Percentiles rank a stretch among this genome's conserved stretches.
These are phyloP conservation scores for Dryobota labecula DNA, from an alignment of 2,888 invertebrate genomes.

Conservation along the genomic window DNA sequence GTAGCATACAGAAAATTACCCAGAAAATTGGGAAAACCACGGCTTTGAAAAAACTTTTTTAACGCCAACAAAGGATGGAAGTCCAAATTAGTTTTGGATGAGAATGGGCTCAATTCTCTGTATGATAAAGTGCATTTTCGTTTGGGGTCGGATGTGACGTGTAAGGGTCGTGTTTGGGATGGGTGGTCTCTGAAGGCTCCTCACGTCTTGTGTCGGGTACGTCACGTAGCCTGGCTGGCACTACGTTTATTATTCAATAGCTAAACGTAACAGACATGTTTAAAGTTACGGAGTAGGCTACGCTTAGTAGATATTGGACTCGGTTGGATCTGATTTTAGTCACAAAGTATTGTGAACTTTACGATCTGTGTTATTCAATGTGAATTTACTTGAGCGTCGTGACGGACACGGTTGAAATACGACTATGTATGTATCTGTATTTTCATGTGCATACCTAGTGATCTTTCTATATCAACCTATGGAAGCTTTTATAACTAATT, in stretches of 20 bases:
- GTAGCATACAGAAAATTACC: slow-evolving; percentile 73
- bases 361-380: slow-evolving; percentile 24
- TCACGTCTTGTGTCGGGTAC: slow-evolving; percentile 78
- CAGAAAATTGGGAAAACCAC: slow-evolving; percentile 79
- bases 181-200: slow-evolving; percentile 72
- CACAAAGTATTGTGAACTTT: slow-evolving; percentile 44
- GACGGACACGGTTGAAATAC: background rate
- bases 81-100: slow-evolving; percentile 66
- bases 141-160: slow-evolving; percentile 67
- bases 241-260: slow-evolving; percentile 86
- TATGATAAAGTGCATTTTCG: slow-evolving; percentile 79
- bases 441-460: background rate
- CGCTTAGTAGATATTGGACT: slow-evolving; percentile 61
- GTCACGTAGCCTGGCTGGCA: slow-evolving; percentile 74
- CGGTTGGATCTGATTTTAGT: slow-evolving; percentile 62
- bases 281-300: slow-evolving; percentile 63
- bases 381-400: slow-evolving; percentile 23
- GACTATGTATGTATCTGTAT: background rate
- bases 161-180: slow-evolving; percentile 68
- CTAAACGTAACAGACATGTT: slow-evolving; percentile 83
- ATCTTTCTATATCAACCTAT: background rate
- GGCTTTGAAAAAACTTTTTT: slow-evolving; percentile 78
- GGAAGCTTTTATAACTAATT: background rate
- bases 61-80: slow-evolving; percentile 64
- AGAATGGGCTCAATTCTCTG: slow-evolving; percentile 67